Evolutionary conservation across 64 coral and sea anemone genomes (phyloP), one percentile per base, ranked within the genome.

Genomic region (Orbicella faveolata): DNA sequence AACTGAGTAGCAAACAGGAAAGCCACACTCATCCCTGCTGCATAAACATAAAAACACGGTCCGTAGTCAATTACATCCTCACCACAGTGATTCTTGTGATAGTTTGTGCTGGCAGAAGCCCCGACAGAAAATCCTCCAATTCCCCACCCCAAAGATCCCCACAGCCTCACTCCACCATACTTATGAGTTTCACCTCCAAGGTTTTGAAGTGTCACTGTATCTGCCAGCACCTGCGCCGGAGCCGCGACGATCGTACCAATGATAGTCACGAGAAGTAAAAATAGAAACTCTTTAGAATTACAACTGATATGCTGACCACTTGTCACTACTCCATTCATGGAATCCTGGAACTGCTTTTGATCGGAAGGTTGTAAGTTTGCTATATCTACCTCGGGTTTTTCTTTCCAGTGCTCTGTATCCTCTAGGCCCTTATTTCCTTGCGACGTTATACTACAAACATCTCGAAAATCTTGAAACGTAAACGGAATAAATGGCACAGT

Each of bases 121-220:
- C 95, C 95, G 10, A 97, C 89, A 2, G 92, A 97, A 81, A 97
- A 97, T 52, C 95, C 95, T 12, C 95, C 95, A 36, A 97, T 63
- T 0, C 95, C 95, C 95, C 95, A 97, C 4, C 95, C 95, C 9
- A 97, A 65, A 20, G 95, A 97, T 21, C 95, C 95, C 95, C 95
- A 97, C 19, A 97, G 89, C 18, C 95, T 83, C 25, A 97, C 84
- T 62, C 80, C 76, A 30, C 95, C 95, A 64, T 97, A 97, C 70
- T 91, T 97, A n/a, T 94, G 92, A 18, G 90, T 81, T 70, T 93
- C 88, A 0, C 95, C 88, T 2, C 90, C 69, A 23, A 97, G 92
- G 52, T 77, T 97, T 57, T 79, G 93, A 84, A 97, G 87, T 1
- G 95, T 94, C 7, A 88, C 95, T 1, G 92, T 97, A 63, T 97